Evolutionary conservation across 2,888 invertebrate genomes (phyloP).

Genomic region (Ashinkailepas kermadecensis): DNA sequence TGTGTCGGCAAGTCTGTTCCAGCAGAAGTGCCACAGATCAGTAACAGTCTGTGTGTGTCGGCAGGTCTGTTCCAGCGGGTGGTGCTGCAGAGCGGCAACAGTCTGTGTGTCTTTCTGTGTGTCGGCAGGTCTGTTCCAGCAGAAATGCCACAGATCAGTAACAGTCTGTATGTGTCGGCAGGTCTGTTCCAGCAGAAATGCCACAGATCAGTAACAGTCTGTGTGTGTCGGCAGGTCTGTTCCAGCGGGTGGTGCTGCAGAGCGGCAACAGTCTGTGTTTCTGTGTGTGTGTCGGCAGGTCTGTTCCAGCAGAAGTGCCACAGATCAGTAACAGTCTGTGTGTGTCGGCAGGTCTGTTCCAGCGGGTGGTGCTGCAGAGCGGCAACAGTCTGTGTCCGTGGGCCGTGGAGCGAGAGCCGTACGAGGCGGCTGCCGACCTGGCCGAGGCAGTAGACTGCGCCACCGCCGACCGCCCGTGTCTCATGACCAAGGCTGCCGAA

Average conservation of each 20-base stretch:
- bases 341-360: conserved; percentile 33
- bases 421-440: background rate
- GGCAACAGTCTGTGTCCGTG: conserved; percentile 36
- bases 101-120: no score
- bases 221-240: conserved; percentile 32
- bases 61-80: no score
- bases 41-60: conserved; percentile 35
- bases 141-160: conserved; percentile 38
- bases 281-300: conserved; percentile 15
- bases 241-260: conserved; percentile 37
- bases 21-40: conserved; percentile 37
- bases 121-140: conserved; percentile 35
- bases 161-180: conserved; percentile 35
- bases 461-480: conserved; percentile 25
- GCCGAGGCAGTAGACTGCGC: conserved; percentile 22
- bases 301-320: conserved; percentile 32
- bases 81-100: no score
- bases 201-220: no score
- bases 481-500: conserved; percentile 33
- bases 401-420: conserved; percentile 13
- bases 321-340: background rate
- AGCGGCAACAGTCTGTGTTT: conserved; percentile 36
- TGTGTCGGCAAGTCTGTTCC: no score
- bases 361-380: conserved; percentile 37
- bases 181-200: conserved; percentile 35